Conservation (phyloP, 1,140 invertebrate species). For the Mylabris phalerata region DNA sequence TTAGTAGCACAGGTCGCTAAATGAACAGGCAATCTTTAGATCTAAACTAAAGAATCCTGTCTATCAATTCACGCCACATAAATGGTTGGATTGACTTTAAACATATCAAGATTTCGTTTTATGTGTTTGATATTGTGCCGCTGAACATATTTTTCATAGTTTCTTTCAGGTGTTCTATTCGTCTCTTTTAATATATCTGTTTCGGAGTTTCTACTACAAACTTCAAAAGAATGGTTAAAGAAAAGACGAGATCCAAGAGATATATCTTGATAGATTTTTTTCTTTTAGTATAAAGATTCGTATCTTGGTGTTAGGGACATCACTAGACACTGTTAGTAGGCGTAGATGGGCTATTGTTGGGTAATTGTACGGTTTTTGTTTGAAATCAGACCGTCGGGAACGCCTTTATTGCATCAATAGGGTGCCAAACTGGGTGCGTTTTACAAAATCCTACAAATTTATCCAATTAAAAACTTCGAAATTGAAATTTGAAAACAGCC, state of each 20-base stretch:
- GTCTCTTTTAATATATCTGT: conserved; percentile 16
- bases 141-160: conserved; percentile 17
- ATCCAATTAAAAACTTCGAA: too few species aligned
- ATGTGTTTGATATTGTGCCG: conserved; percentile 23
- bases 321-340: conserved; percentile 41
- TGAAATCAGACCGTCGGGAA: conserved; percentile 38
- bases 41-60: conserved; percentile 32
- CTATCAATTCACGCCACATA: conserved; percentile 30
- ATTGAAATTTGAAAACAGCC: too few species aligned
- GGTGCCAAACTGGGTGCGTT: too few species aligned
- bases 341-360: conserved; percentile 42
- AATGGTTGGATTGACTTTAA: conserved; percentile 36
- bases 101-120: conserved; percentile 34
- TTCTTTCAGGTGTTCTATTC: conserved; percentile 35
- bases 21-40: conserved; percentile 29
- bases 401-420: conserved; percentile 35
- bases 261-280: too few species aligned
- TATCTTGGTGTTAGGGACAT: conserved; percentile 41
- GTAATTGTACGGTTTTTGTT: conserved; percentile 42
- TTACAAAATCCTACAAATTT: too few species aligned
- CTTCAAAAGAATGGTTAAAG: too few species aligned
- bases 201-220: too few species aligned
- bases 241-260: conserved; percentile 33
- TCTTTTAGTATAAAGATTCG: conserved; percentile 26
- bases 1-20: conserved; percentile 24